A percentile compares a stretch with the other conserved stretches of the same genome.
These are phyloP conservation scores for Xestia ashworthii DNA, from an alignment of 2,888 invertebrate species.

Conservation along the genomic window DNA sequence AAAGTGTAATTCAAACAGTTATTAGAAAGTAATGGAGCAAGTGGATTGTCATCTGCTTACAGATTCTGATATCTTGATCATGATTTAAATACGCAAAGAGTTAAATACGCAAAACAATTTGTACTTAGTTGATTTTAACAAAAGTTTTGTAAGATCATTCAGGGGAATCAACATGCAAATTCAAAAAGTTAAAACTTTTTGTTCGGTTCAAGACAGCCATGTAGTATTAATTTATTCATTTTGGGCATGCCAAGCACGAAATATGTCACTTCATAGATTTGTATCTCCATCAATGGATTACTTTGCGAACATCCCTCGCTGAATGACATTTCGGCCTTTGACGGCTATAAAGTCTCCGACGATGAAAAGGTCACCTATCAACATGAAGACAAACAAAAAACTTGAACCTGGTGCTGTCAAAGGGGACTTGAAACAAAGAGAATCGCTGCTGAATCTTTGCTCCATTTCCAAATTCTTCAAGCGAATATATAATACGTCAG, in stretches of 20 bases:
- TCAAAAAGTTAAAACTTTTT: neutral
- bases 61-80: constrained; percentile 19
- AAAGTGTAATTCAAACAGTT: constrained; percentile 76
- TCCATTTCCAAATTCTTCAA: constrained; percentile 24
- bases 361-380: constrained; percentile 29
- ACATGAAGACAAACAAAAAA: constrained; percentile 28
- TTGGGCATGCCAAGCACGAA: neutral
- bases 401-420: constrained; percentile 8
- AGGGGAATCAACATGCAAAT: neutral
- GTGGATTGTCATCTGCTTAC: constrained; percentile 41
- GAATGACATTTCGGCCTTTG: constrained; percentile 37
- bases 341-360: constrained; percentile 23
- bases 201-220: neutral
- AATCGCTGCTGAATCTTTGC: constrained; percentile 10
- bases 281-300: constrained; percentile 5
- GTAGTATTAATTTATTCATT: no score
- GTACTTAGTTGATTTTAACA: neutral
- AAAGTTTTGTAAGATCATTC: neutral
- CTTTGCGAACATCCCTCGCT: constrained; percentile 10
- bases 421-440: constrained; percentile 10
- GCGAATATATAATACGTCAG: constrained; percentile 5
- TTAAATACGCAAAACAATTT: neutral
- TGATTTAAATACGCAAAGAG: constrained; percentile 31
- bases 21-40: constrained; percentile 77
- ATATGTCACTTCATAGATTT: neutral